A percentile compares a stretch with the other conserved stretches of the same genome.
Evolutionary conservation across 37 sponge, comb jelly and placozoan species (phyloP).

Genomic region (Crambe crambe): DNA sequence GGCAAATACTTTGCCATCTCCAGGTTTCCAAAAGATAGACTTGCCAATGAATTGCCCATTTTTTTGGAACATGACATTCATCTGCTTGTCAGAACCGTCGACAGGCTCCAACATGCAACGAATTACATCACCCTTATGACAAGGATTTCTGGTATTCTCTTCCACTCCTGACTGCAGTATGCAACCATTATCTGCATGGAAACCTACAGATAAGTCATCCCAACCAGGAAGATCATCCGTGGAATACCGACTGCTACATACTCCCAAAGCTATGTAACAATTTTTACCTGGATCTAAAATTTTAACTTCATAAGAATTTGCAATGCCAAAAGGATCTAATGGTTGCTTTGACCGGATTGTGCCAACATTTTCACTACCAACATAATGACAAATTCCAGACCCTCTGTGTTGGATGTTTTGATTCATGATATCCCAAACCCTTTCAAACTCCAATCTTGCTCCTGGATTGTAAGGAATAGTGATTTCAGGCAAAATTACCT

Average conservation of each 20-base stretch:
- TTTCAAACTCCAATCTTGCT: slow-evolving; percentile 19
- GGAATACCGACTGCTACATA: slow-evolving; percentile 50
- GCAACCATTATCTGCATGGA: slow-evolving; percentile 65
- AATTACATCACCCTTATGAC: slow-evolving; percentile 55
- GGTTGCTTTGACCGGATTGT: slow-evolving; percentile 57
- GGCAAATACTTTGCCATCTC: slow-evolving; percentile 52
- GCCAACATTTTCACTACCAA: slow-evolving; percentile 37
- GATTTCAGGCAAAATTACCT: slow-evolving; percentile 32
- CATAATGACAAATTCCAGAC: slow-evolving; percentile 30
- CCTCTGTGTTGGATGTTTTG: slow-evolving; percentile 27
- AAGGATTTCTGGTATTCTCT: slow-evolving; percentile 17
- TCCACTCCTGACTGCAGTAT: slow-evolving; percentile 13
- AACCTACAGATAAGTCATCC: slow-evolving; percentile 63
- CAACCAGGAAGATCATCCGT: slow-evolving; percentile 65
- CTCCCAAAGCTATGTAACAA: slow-evolving; percentile 66
- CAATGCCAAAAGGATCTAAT: slow-evolving; percentile 15
- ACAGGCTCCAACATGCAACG: slow-evolving; percentile 48
- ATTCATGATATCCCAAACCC: slow-evolving; percentile 38
- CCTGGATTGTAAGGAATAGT: not conserved
- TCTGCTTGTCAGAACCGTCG: slow-evolving; percentile 40
- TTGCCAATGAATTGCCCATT: slow-evolving; percentile 45
- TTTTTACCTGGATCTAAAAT: slow-evolving; percentile 48
- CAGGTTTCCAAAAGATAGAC: slow-evolving; percentile 35
- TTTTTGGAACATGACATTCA: slow-evolving; percentile 51
- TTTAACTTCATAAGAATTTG: slow-evolving; percentile 60